Percentiles rank a stretch among this genome's conserved stretches.
Conservation (phyloP, 2,797 vertebrate species). For the Sandelia bainsii region DNA sequence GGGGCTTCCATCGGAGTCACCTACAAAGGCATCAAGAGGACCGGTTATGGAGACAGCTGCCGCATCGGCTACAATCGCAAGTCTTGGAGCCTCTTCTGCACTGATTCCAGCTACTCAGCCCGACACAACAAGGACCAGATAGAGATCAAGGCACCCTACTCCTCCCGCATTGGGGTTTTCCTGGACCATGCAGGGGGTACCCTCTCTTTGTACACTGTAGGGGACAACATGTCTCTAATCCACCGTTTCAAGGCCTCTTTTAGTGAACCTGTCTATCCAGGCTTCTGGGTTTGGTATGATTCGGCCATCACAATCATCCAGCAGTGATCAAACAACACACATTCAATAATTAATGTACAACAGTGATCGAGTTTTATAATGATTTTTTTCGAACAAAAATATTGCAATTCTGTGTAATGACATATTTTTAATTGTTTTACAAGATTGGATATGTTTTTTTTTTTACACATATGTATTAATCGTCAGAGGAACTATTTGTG, state of each 20-base stretch:
- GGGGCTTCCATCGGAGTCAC: conserved; percentile 84
- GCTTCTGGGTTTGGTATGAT: conserved; percentile 89
- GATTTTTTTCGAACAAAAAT: conserved; percentile 23
- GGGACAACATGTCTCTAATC: conserved; percentile 86
- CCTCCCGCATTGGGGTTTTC: conserved; percentile 87
- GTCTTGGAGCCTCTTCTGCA: conserved; percentile 89
- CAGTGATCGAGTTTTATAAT: conserved; percentile 3
- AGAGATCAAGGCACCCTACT: conserved; percentile 83
- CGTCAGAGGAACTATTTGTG: conserved; percentile 24
- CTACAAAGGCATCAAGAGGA: conserved; percentile 86
- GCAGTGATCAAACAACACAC: conserved; percentile 52
- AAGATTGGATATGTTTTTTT: not conserved
- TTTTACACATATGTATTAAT: conserved; percentile 3
- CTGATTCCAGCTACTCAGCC: conserved; percentile 86
- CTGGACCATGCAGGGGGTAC: conserved; percentile 83
- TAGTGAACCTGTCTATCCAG: conserved; percentile 84
- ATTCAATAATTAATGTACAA: conserved; percentile 32
- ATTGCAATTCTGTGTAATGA: conserved; percentile 5
- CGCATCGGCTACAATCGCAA: conserved; percentile 89
- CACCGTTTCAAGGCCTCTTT: conserved; percentile 87
- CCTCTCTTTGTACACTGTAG: conserved; percentile 85
- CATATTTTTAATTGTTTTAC: conserved; percentile 5
- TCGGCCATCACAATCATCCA: conserved; percentile 83
- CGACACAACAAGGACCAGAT: conserved; percentile 87
- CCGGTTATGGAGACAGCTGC: conserved; percentile 83